Evolutionary conservation across 2,888 invertebrate genomes (phyloP), one percentile per base, ranked within the genome.

Genomic region (Galerucella calmariensis): DNA sequence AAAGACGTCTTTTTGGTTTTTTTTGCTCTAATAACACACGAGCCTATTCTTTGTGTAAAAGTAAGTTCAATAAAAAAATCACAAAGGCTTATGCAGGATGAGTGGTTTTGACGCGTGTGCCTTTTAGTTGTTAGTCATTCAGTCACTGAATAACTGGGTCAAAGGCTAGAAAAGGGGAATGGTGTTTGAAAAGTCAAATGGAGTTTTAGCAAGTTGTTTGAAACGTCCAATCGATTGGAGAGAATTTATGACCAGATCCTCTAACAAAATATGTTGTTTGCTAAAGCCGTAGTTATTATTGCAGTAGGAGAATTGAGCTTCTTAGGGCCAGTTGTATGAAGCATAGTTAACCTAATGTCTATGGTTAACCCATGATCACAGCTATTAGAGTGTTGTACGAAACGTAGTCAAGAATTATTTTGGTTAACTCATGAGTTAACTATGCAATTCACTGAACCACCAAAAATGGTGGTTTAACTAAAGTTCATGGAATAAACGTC

Each of bases 61-160:
- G n/a, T 14, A 61, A 61, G 61, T 35, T 27, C 61, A 27, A 61
- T 61, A 61, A 61, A 61, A 61, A 61, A 61, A 61, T 61, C 61
- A 61, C 61, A 24, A 12, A 14, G n/a, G 61, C 61, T 61, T 27
- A 24, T 61, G 27, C 27, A 14, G 27, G 61, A 61, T 27, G 61
- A 61, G 61, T 61, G 61, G 35, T 16, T 61, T 12, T 61, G 61
- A 61, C 61, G 27, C 61, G 27, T 27, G 24, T 24, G 61, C 61
- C 27, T 61, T 61, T 61, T 61, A 24, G 24, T 27, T 61, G 24
- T 14, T 27, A 61, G 61, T 27, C 61, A 61, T 61, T 3, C 61
- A 61, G 61, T 61, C 61, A 61, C 14, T 61, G 61, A 24, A 61
- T 61, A 61, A 61, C 24, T 61, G 9, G 58, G 58, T n/a, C 58